These are phyloP conservation scores for Melieria picta DNA, from an alignment of 2,888 invertebrate species.

Conservation along the genomic window DNA sequence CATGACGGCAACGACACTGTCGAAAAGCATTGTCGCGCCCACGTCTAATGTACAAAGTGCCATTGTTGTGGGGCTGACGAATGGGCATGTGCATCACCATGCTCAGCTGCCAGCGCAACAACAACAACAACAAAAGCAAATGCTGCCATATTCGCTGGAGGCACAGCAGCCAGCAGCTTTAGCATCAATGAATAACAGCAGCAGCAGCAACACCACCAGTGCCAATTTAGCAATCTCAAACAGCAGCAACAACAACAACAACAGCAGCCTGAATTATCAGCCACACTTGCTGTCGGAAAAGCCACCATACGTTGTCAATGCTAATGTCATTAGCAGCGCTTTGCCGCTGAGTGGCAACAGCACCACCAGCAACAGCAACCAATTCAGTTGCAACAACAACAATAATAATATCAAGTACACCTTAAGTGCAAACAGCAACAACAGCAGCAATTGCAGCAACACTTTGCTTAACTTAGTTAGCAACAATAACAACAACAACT, in stretches of 20 bases:
- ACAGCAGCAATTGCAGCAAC: conserved; percentile 30
- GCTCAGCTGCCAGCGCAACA: conserved; percentile 36
- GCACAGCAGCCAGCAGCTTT: conserved; percentile 16
- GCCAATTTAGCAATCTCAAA: neutral
- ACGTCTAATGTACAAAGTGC: conserved; percentile 32
- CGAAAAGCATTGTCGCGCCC: conserved; percentile 35
- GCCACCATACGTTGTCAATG: neutral
- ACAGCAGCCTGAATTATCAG: neutral
- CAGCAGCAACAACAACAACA: conserved; percentile 20
- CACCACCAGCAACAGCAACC: conserved; percentile 14
- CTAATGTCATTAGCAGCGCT: neutral
- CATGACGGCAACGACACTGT: conserved; percentile 14
- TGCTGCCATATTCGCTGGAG: neutral
- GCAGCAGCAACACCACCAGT: neutral
- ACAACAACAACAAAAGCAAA: conserved; percentile 23
- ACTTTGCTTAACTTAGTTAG: too few species aligned
- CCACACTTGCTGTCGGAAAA: neutral
- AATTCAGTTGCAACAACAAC: conserved; percentile 28
- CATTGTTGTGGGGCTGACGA: conserved; percentile 35
- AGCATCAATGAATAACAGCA: conserved; percentile 26
- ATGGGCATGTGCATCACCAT: conserved; percentile 37
- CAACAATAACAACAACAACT: conserved; percentile 23
- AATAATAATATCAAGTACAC: conserved; percentile 32
- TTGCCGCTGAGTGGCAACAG: neutral
- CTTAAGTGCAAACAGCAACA: conserved; percentile 44